Evolutionary conservation across 2,797 vertebrate species (phyloP).

Genomic region (Tenualosa thibaudeaui): DNA sequence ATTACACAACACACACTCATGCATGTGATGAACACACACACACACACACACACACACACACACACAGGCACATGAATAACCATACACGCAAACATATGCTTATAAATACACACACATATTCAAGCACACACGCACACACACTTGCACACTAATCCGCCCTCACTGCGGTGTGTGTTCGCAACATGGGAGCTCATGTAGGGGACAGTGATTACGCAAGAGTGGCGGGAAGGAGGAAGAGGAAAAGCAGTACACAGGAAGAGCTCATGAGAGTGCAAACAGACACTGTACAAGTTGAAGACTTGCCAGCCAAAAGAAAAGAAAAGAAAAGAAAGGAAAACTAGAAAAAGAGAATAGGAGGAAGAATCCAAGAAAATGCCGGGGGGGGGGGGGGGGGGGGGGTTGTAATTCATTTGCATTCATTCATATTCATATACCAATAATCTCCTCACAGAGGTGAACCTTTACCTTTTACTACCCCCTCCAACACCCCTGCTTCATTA

Average conservation of each 20-base stretch:
- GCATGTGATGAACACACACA: neutral
- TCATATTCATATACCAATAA: neutral
- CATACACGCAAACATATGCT: neutral
- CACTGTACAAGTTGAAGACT: neutral
- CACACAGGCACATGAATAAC: neutral
- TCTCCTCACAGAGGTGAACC: neutral
- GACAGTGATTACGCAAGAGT: constrained; percentile 9
- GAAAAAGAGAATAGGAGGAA: neutral
- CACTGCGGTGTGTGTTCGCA: neutral
- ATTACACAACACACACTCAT: constrained; percentile 5
- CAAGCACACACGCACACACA: neutral
- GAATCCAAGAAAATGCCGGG: neutral
- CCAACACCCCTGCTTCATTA: neutral
- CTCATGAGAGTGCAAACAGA: neutral
- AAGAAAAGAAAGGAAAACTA: neutral
- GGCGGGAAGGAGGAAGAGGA: neutral
- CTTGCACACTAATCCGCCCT: neutral
- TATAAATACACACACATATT: neutral
- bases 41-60: neutral
- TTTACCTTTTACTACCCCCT: neutral
- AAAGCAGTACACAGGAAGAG: neutral
- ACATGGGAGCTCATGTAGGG: neutral
- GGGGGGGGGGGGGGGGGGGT: no score
- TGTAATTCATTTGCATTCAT: no score
- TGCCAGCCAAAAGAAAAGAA: neutral